Conservation (phyloP, 2,797 vertebrate genomes). For the Poecilia picta region DNA sequence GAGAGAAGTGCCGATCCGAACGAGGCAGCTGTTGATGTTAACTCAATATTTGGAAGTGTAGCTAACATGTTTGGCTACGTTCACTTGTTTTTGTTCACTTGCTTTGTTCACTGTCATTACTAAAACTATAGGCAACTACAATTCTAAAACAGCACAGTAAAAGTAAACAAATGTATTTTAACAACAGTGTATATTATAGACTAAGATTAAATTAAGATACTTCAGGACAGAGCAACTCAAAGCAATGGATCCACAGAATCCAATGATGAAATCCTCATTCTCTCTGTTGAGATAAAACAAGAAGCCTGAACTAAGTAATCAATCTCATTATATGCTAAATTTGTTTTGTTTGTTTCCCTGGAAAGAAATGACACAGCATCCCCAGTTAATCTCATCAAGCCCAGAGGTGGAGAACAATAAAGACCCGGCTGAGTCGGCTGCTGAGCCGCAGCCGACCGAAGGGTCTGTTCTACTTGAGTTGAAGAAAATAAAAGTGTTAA, state of each 20-base stretch:
- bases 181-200: too few relatives aligned
- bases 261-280: background rate
- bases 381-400: conserved; percentile 4
- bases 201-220: too few relatives aligned
- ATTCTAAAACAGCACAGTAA: too few relatives aligned
- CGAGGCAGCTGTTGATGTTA: too few relatives aligned
- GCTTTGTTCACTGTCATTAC: too few relatives aligned
- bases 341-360: background rate
- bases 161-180: too few relatives aligned
- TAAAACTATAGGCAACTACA: too few relatives aligned
- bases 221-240: background rate
- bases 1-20: too few relatives aligned
- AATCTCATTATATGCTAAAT: background rate
- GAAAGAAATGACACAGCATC: conserved; percentile 7
- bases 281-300: background rate
- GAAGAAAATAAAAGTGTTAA: background rate
- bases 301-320: background rate
- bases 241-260: background rate
- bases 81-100: too few relatives aligned
- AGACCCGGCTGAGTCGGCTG: background rate
- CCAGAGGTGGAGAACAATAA: conserved; percentile 17
- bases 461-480: background rate
- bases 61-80: too few relatives aligned
- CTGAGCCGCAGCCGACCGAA: background rate
- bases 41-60: too few relatives aligned